Base-by-base conservation (phyloP, 2,113 vertebrate species). In the Furnarius figulus region DNA sequence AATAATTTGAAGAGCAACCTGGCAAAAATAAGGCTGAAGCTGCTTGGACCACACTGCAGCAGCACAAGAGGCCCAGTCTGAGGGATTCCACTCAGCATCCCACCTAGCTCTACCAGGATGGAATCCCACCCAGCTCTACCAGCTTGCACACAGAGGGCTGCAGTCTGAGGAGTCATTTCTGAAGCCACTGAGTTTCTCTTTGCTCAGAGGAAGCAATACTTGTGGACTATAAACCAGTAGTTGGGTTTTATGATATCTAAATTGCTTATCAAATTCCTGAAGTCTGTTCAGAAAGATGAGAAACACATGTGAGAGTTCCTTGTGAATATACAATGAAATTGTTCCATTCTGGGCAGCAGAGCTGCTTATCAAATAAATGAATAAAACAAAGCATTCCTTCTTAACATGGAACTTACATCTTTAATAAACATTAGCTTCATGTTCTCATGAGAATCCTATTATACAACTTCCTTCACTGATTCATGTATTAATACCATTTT, bases 401-500 rank as follows among this genome's bases (percentile, higher is more conserved):
- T 90, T 84, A 90, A 91, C 8, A 16, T 89, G 84, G 88, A 95
- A 70, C 94, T 88, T 92, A 87, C 55, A 91, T 93, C 87, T 91
- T 95, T 93, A 96, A 96, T 96, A 96, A 96, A 95, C 89, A 96
- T 74, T 74, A 96, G 82, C 83, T 94, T 88, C 62, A 6, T 82
- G 58, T 90, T 97, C 96, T 88, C 91, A 55, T 66, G 78, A 94
- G 91, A 82, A 86, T 61, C 74, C 55, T 88, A 82, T 95, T 96
- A 87, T 67, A 88, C 95, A 96, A 72, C 87, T 91, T 91, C 89
- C 91, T 87, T 89, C 62, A 70, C 62, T 96, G 96, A 95, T 90
- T 97, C 96, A 95, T 95, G 49, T 88, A 96, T 96, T 93, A 97
- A 95, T 94, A 97, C 70, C 44, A 81, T 92, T 95, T 95, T 93